Percentiles rank a stretch among this genome's conserved stretches.
phyloP scores from a whole-genome alignment of 92 coral and sea anemone genomes.

The Zoanthus sociatus region DNA sequence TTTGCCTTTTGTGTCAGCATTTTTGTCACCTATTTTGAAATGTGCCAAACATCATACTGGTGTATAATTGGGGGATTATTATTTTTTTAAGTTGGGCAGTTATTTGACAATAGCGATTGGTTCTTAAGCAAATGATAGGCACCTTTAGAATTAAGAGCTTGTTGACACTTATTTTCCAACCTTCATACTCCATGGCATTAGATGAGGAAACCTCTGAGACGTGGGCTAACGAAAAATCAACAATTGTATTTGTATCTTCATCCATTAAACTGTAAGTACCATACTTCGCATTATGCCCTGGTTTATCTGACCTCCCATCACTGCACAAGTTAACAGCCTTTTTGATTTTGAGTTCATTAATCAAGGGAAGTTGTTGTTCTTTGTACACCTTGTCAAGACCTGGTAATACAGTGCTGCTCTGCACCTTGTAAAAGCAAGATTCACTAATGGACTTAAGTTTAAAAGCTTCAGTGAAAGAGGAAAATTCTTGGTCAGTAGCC shows the following conservation, averaged over 20 bases:
- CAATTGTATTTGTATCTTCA: constrained; percentile 23
- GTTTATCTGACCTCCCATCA: constrained; percentile 53
- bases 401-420: constrained; percentile 52
- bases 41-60: no score
- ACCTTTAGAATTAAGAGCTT: background rate
- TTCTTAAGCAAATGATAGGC: background rate
- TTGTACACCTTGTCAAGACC: constrained; percentile 22
- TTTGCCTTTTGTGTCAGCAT: no score
- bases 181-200: constrained; percentile 50
- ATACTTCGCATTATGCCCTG: constrained; percentile 45
- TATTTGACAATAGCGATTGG: constrained; percentile 9
- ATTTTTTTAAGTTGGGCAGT: background rate
- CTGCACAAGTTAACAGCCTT: constrained; percentile 52
- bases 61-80: background rate
- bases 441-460: constrained; percentile 11
- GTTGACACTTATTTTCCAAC: constrained; percentile 31
- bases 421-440: constrained; percentile 30
- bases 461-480: constrained; percentile 26
- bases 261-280: constrained; percentile 45
- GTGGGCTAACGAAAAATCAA: constrained; percentile 33
- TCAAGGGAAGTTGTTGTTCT: background rate
- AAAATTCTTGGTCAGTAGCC: constrained; percentile 16
- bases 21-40: no score
- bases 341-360: background rate
- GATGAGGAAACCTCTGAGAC: constrained; percentile 51